These are phyloP conservation scores for Campylorhamphus procurvoides DNA, from an alignment of 2,113 vertebrate species.

Conservation along the genomic window DNA sequence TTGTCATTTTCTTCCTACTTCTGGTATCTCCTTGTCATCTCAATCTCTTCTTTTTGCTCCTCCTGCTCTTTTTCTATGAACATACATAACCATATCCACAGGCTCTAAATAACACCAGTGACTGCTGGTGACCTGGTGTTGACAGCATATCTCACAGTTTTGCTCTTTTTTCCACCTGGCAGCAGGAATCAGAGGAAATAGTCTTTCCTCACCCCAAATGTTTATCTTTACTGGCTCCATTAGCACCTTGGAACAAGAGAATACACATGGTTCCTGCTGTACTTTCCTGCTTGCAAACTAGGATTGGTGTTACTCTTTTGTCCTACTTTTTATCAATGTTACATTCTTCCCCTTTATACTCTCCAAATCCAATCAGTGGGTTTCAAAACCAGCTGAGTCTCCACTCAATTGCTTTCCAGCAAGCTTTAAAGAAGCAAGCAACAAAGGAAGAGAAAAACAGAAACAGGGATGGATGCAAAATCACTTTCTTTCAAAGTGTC, in stretches of 20 bases:
- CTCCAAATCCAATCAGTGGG: background rate
- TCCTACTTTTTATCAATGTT: background rate
- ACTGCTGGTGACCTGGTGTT: conserved; percentile 35
- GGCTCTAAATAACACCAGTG: conserved; percentile 17
- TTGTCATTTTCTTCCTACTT: conserved; percentile 4
- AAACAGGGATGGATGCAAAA: background rate
- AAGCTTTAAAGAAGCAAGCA: background rate
- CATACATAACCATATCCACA: background rate
- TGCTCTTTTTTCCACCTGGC: conserved; percentile 56
- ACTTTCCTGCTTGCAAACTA: background rate
- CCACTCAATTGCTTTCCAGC: background rate
- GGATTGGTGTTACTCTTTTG: background rate
- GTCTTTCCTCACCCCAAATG: conserved; percentile 26
- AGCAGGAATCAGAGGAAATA: conserved; percentile 33
- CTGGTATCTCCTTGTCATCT: conserved; percentile 28
- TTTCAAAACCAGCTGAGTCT: background rate
- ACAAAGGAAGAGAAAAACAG: background rate
- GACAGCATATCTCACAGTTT: conserved; percentile 49
- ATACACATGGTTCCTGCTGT: background rate
- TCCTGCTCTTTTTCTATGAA: background rate
- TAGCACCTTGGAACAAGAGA: background rate
- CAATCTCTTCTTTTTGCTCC: background rate
- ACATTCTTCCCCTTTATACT: background rate
- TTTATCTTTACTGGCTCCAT: conserved; percentile 1
- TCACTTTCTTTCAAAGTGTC: background rate